Evolutionary conservation across 2,797 vertebrate genomes (phyloP).

Genomic region (Myotis myotis): DNA sequence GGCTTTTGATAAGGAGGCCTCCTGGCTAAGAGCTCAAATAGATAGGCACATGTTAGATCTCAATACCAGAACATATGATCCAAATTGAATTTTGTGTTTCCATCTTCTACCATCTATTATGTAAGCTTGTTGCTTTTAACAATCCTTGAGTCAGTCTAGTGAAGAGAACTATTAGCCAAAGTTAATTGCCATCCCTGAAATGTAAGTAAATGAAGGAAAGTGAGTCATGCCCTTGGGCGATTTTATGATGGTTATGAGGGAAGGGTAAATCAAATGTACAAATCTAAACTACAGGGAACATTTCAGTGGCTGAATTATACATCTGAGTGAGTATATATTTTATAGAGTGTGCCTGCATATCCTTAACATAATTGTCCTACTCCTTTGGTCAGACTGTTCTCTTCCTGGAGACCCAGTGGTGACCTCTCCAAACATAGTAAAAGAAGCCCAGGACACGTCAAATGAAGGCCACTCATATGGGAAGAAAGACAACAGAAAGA

Average conservation of each 20-base stretch:
- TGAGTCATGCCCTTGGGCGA: slow-evolving; percentile 80
- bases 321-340: slow-evolving; percentile 32
- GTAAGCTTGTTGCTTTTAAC: slow-evolving; percentile 50
- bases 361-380: slow-evolving; percentile 31
- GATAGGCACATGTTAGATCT: background rate
- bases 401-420: background rate
- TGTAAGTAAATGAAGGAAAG: slow-evolving; percentile 76
- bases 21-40: background rate
- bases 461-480: background rate
- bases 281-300: slow-evolving; percentile 69
- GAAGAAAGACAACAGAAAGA: background rate
- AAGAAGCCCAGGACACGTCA: background rate
- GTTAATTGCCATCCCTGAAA: slow-evolving; percentile 80
- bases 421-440: background rate
- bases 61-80: background rate
- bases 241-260: slow-evolving; percentile 79
- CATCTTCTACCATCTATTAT: background rate
- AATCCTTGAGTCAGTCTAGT: slow-evolving; percentile 77
- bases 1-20: background rate
- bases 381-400: slow-evolving; percentile 29
- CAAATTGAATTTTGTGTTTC: background rate
- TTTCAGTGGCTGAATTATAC: slow-evolving; percentile 45
- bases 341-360: slow-evolving; percentile 1
- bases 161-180: slow-evolving; percentile 76
- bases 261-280: slow-evolving; percentile 71